Conservation (phyloP, 2,113 vertebrate species). For the Sakesphorus luctuosus region DNA sequence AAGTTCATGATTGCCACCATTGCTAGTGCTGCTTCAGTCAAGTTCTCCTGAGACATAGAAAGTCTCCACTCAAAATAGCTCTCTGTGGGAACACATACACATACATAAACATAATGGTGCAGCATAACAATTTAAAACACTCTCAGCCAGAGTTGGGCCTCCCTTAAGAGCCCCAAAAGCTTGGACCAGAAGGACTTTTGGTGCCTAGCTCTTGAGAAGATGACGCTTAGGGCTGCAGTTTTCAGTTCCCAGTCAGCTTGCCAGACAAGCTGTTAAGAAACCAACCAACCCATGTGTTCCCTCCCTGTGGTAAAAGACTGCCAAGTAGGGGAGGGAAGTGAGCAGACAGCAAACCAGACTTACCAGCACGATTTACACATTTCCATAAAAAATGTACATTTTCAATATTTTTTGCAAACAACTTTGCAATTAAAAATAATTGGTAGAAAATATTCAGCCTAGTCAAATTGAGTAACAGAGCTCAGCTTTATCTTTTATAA, state of each 20-base stretch:
- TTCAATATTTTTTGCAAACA: background rate
- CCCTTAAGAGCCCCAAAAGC: background rate
- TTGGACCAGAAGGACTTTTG: background rate
- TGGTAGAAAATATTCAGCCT: background rate
- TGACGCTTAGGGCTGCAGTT: background rate
- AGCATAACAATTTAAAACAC: background rate
- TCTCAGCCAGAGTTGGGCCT: background rate
- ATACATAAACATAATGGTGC: background rate
- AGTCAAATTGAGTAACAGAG: background rate
- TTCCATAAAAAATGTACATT: background rate
- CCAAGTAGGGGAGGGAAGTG: background rate
- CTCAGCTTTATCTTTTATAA: background rate
- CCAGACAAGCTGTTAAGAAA: background rate
- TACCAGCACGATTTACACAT: accelerated
- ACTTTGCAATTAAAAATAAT: background rate
- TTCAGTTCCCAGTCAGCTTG: background rate
- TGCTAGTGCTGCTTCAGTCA: background rate
- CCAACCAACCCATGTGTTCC: background rate
- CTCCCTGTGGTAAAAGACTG: background rate
- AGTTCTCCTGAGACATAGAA: accelerated
- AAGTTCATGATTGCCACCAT: background rate
- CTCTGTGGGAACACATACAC: background rate
- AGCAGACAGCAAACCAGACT: background rate
- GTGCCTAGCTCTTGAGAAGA: background rate
- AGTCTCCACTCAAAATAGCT: background rate